phyloP scores from a whole-genome alignment of 2,113 vertebrate genomes.

The Falco punctatus region DNA sequence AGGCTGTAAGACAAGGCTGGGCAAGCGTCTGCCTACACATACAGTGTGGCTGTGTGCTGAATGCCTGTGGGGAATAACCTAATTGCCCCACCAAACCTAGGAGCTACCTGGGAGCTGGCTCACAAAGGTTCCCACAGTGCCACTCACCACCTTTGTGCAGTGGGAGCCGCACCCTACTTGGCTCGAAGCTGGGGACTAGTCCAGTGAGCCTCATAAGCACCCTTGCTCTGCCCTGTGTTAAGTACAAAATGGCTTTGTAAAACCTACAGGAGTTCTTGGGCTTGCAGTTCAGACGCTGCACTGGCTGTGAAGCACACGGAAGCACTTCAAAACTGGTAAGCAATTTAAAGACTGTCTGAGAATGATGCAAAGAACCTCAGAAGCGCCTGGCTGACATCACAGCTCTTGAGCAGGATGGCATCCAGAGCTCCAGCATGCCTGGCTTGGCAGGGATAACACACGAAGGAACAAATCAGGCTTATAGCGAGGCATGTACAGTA shows the following conservation, averaged over 20 bases:
- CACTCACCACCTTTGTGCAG: not conserved
- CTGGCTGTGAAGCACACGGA: not conserved
- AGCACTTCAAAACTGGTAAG: not conserved
- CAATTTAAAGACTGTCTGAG: not conserved
- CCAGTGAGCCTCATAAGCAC: not conserved
- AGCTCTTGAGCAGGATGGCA: not conserved
- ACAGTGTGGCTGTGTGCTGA: rapidly evolving
- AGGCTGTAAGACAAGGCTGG: not conserved
- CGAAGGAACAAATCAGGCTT: rapidly evolving
- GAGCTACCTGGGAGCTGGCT: not conserved
- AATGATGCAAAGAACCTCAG: not conserved
- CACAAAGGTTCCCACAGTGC: not conserved
- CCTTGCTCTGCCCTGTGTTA: no score
- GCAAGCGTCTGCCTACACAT: not conserved
- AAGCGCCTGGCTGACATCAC: not conserved
- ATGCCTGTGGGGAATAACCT: not conserved
- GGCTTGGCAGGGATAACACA: not conserved
- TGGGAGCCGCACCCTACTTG: not conserved
- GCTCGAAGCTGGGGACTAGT: not conserved
- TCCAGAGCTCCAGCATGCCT: rapidly evolving
- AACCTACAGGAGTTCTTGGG: not conserved
- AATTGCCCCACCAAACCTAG: not conserved
- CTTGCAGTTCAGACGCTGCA: not conserved
- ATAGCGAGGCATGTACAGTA: not conserved
- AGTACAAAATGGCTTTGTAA: not conserved